Evolutionary conservation across 2,888 invertebrate genomes (phyloP).

Genomic region (Apoderus coryli): DNA sequence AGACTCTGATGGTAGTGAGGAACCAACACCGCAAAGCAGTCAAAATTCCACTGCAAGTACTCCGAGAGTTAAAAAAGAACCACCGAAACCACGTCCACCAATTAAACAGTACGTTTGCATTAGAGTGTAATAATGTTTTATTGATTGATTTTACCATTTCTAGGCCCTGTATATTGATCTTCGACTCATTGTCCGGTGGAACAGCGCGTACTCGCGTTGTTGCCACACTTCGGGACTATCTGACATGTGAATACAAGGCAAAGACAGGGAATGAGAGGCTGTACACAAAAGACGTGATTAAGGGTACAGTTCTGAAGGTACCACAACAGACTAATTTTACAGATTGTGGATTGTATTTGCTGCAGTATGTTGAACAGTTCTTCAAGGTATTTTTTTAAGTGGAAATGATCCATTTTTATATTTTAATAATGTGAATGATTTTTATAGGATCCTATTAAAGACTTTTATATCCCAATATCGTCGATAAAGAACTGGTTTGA

Average conservation of each 20-base stretch:
- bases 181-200: slow-evolving; percentile 81
- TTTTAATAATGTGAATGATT: slow-evolving; percentile 6
- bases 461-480: slow-evolving; percentile 72
- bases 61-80: slow-evolving; percentile 6
- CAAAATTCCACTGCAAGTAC: slow-evolving; percentile 7
- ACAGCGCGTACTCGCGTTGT: slow-evolving; percentile 65
- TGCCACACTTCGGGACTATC: slow-evolving; percentile 80
- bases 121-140: slow-evolving; percentile 3
- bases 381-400: slow-evolving; percentile 49
- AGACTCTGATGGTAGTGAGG: slow-evolving; percentile 35
- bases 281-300: slow-evolving; percentile 72
- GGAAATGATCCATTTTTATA: neutral
- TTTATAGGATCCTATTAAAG: slow-evolving; percentile 59
- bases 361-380: slow-evolving; percentile 95
- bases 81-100: slow-evolving; percentile 32
- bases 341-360: slow-evolving; percentile 89
- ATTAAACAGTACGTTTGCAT: slow-evolving; percentile 46
- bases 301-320: slow-evolving; percentile 76
- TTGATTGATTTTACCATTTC: slow-evolving; percentile 27
- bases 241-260: slow-evolving; percentile 71
- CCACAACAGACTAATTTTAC: slow-evolving; percentile 97
- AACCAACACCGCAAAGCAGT: slow-evolving; percentile 22
- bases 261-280: slow-evolving; percentile 48
- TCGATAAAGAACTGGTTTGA: slow-evolving; percentile 77
- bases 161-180: slow-evolving; percentile 87